Evolutionary conservation across 1,140 invertebrate species (phyloP), one percentile per base, ranked within the genome.

Genomic region (Philaenus spumarius): DNA sequence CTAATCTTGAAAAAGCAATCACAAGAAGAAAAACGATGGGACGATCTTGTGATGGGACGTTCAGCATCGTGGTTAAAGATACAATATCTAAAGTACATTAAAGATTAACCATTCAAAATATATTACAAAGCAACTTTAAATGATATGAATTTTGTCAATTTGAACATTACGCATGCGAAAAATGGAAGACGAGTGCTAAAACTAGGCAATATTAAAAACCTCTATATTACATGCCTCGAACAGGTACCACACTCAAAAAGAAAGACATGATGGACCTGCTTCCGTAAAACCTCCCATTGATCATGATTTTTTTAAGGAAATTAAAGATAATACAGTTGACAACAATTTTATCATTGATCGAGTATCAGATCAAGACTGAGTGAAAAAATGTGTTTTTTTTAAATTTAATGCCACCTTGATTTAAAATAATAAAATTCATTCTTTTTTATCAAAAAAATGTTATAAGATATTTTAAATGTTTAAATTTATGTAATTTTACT

Each of bases 111-210:
- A 23, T 60, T 20, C 30, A 53, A 58, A 42, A 48, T 61, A n/a
- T 52, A 52, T 24, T 61, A 60, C 48, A 61, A 59, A 42, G 55
- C 60, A 60, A 59, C 56, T 15, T 35, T 61, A 22, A 60, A 60
- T 22, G 55, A 61, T 20, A 26, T 56, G 26, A n/a, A 39, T 12
- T 61, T 61, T 50, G 17, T 26, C 26, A 40, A 30, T 26, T 40
- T 61, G 43, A 39, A 61, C 40, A 46, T 61, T 19, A 59, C 42
- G 45, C 60, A 24, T 17, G 30, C 51, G 35, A 53, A 34, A 47
- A 30, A 37, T 52, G 56, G 45, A 34, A 52, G 39, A 48, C 20
- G 56, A 51, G 20, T 22, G 37, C n/a, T 26, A 55, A 53, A 60
- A 34, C 51, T 59, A 26, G 37, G 61, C 58, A 56, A 58, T 60